These are phyloP conservation scores for Zaprionus davidi DNA, from an alignment of 1,140 invertebrate species.

Conservation along the genomic window DNA sequence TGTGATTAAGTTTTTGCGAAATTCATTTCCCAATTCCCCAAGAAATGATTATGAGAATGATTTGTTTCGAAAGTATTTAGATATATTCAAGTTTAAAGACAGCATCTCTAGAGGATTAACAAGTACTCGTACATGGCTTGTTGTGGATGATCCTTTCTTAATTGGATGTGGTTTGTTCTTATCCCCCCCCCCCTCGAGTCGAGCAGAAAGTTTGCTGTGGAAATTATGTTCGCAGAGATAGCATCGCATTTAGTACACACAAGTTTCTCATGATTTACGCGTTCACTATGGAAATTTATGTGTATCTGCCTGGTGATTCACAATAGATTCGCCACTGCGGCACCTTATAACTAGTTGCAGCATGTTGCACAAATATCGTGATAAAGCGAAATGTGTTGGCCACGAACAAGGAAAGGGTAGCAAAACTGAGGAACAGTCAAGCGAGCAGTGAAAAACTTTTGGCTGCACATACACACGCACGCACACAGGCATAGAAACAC, in stretches of 20 bases:
- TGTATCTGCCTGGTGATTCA: not conserved
- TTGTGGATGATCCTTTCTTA: not conserved
- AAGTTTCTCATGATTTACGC: constrained; percentile 3
- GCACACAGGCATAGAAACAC: constrained; percentile 18
- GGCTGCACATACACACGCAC: constrained; percentile 39
- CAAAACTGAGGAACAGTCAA: constrained; percentile 57
- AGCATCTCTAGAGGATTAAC: not conserved
- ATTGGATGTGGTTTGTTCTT: not conserved
- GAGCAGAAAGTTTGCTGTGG: not conserved
- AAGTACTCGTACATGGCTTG: not conserved
- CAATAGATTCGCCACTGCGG: constrained; percentile 8
- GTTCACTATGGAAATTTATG: not conserved
- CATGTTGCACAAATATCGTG: constrained; percentile 31
- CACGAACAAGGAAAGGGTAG: constrained; percentile 33
- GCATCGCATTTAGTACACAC: not conserved
- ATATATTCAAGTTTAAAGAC: not conserved
- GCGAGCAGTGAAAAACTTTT: constrained; percentile 73
- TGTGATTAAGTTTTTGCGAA: not conserved
- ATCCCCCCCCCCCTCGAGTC: not conserved
- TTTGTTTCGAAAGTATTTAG: constrained; percentile 2
- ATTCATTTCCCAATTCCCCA: constrained; percentile 1
- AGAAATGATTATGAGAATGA: not conserved
- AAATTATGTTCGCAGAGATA: not conserved
- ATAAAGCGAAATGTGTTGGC: constrained; percentile 51
- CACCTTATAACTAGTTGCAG: constrained; percentile 11